Base-by-base conservation (phyloP, 1,140 invertebrate species). In the Druon quercuslanigerum region DNA sequence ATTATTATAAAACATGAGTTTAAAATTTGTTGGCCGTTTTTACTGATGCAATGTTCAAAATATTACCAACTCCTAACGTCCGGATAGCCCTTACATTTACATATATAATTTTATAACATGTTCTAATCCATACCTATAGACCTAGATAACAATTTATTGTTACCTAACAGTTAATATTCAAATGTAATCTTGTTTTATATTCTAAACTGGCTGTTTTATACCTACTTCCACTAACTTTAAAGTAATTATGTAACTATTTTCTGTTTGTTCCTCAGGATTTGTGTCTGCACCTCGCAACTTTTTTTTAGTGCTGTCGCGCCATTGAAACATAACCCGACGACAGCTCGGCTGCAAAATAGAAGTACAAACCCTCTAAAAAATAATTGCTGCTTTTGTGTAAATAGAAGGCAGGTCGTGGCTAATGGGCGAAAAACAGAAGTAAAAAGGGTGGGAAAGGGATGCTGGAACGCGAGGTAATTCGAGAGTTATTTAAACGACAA, bases 401-500 rank as follows among this genome's bases (percentile, higher is more conserved):
- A 57, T 46, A 51, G 66, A 33, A 51, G 46, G 33, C 46, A 57
- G 40, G 60, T 46, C n/a, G n/a, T 19, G 19, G 51, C 57, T 57
- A 72, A 56, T 50, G 13, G 52, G 72, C 5, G n/a, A 70, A 51
- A 54, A 33, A 52, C n/a, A 17, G 51, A 33, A 71, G n/a, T 12
- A 72, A 79, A 56, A 73, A 79, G 71, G 17, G 33, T 51, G 46
- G 70, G 56, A 66, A 66, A 66, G 16, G 54, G 74, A 40, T 54
- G 74, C 77, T n/a, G 50, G 56, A 75, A 79, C 71, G 71, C 72
- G 72, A 82, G 79, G 87, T 87, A 87, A 88, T 87, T 87, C 75
- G 85, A 86, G 87, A 87, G 84, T 84, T 84, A 86, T 87, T 87
- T 87, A 83, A 88, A 82, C 80, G 82, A 82, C 66, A 75, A 71